These are phyloP conservation scores for Anhinga anhinga DNA, from an alignment of 2,113 vertebrate genomes.

Conservation along the genomic window DNA sequence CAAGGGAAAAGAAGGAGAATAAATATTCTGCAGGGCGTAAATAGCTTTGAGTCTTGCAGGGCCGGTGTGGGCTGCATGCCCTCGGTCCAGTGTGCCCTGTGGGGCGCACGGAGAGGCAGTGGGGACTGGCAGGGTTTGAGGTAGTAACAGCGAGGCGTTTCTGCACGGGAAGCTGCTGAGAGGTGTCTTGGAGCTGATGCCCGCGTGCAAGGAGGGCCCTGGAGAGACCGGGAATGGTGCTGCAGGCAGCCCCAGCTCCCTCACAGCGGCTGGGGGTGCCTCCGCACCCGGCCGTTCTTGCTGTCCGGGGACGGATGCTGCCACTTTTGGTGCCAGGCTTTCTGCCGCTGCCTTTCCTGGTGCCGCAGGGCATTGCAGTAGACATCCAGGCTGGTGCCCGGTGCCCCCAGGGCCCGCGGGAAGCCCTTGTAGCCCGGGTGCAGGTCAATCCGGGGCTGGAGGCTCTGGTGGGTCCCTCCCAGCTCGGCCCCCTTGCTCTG, in stretches of 20 bases:
- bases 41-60: neutral
- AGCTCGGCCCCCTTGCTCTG: conserved; percentile 20
- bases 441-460: neutral
- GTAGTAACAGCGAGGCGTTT: neutral
- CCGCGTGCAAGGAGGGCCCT: neutral
- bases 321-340: conserved; percentile 76
- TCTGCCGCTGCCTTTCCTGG: conserved; percentile 79
- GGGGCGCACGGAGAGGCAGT: neutral
- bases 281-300: conserved; percentile 77
- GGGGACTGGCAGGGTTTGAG: neutral
- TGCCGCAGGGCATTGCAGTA: conserved; percentile 83
- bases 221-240: neutral
- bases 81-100: neutral
- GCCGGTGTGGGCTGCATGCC: neutral
- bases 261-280: conserved; percentile 66
- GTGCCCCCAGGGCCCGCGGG: conserved; percentile 60
- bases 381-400: conserved; percentile 70
- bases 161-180: neutral
- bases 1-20: neutral
- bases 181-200: neutral
- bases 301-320: conserved; percentile 71
- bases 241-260: neutral
- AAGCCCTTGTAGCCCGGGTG: conserved; percentile 74
- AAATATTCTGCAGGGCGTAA: neutral
- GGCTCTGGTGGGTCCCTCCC: neutral